phyloP scores from a whole-genome alignment of 2,888 invertebrate species.

The Pyrrhosoma nymphula region DNA sequence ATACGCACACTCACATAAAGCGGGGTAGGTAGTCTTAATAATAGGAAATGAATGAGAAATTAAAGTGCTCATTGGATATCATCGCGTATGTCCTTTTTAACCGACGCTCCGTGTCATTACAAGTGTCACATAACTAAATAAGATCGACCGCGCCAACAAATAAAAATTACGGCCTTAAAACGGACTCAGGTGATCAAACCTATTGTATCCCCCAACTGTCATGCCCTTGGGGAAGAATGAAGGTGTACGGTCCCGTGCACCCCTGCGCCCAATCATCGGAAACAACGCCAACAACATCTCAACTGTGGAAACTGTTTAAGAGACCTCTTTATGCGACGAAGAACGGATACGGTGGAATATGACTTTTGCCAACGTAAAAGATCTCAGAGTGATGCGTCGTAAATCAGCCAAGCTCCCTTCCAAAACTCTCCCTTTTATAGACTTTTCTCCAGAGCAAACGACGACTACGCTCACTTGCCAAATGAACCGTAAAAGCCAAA shows the following conservation, averaged over 20 bases:
- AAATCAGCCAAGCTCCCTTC: background rate
- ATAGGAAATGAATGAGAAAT: no score
- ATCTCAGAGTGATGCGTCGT: background rate
- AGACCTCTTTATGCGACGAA: background rate
- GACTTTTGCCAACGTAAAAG: background rate
- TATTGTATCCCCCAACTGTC: background rate
- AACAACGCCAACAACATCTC: background rate
- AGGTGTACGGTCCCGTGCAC: background rate
- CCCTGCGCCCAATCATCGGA: background rate
- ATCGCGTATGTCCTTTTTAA: no score
- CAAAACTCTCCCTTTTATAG: background rate
- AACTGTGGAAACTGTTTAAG: background rate
- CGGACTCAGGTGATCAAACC: background rate
- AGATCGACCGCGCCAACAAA: background rate
- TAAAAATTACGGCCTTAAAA: background rate
- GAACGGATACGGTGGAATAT: background rate
- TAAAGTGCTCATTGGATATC: no score
- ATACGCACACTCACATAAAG: no score
- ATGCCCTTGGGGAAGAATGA: background rate
- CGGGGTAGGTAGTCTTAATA: no score
- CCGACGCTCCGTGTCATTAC: no score
- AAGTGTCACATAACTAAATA: no score
- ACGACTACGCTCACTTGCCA: background rate
- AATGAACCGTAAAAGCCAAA: slow-evolving; percentile 9
- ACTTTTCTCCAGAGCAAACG: background rate